Conservation (phyloP, 2,888 invertebrate species). For the Campoplex capitator region DNA sequence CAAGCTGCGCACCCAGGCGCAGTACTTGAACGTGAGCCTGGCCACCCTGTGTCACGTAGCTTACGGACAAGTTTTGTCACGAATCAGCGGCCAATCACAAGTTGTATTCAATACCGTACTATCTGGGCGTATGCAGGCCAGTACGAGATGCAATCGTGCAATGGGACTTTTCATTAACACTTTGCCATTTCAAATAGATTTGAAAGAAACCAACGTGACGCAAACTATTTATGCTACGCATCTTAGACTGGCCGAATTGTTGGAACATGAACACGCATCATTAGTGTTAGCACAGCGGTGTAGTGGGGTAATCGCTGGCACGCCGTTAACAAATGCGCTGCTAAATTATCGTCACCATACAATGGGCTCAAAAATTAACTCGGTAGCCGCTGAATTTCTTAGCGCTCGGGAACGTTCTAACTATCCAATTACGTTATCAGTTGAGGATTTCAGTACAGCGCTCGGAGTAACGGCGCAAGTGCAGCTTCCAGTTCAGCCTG, state of each 20-base stretch:
- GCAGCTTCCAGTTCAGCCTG: slow-evolving; percentile 7
- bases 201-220: not conserved
- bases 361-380: not conserved
- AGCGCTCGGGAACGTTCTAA: not conserved
- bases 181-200: slow-evolving; percentile 8
- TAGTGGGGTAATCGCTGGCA: not conserved
- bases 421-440: not conserved
- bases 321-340: slow-evolving; percentile 8
- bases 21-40: slow-evolving; percentile 9
- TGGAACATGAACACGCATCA: slow-evolving; percentile 32
- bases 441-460: slow-evolving; percentile 8
- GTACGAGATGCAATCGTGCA: not conserved
- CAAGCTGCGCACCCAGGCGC: slow-evolving; percentile 1
- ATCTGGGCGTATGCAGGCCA: slow-evolving; percentile 16
- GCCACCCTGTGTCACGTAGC: slow-evolving; percentile 37
- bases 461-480: slow-evolving; percentile 13
- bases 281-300: slow-evolving; percentile 13
- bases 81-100: not conserved
- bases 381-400: not conserved
- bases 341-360: slow-evolving; percentile 21
- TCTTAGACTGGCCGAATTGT: not conserved
- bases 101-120: slow-evolving; percentile 27
- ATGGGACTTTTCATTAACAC: slow-evolving; percentile 26
- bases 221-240: not conserved
- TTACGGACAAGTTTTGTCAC: slow-evolving; percentile 10